Conservation (phyloP, 2,797 vertebrate species). For the Clarias fuscus region DNA sequence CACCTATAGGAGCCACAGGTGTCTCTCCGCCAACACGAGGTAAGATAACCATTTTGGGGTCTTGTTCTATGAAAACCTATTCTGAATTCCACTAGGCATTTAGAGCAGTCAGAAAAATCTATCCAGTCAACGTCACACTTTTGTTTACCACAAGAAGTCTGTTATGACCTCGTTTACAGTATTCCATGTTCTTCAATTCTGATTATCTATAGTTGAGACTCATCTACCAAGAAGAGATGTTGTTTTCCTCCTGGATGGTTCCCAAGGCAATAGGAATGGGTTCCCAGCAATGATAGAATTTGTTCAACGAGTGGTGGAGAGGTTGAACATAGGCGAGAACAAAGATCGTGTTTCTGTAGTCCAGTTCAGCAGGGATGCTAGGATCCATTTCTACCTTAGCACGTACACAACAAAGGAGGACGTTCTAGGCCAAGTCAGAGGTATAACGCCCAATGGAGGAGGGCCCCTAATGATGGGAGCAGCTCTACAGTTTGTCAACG, state of each 20-base stretch:
- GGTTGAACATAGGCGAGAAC: conserved; percentile 68
- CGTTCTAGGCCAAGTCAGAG: conserved; percentile 36
- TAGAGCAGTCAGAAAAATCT: conserved; percentile 16
- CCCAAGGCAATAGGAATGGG: conserved; percentile 62
- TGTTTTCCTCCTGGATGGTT: conserved; percentile 73
- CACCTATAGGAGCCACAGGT: conserved; percentile 10
- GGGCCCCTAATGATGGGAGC: conserved; percentile 51
- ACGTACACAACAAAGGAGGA: conserved; percentile 36
- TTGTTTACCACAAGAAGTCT: too few species aligned
- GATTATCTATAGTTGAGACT: background rate
- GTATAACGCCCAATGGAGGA: conserved; percentile 49
- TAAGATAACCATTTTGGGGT: conserved; percentile 23
- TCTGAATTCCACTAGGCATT: too few species aligned
- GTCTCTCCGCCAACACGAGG: conserved; percentile 31
- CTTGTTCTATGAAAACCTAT: too few species aligned
- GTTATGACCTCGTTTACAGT: too few species aligned
- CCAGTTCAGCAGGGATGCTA: conserved; percentile 57
- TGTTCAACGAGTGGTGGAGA: conserved; percentile 72
- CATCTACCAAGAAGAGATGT: conserved; percentile 16
- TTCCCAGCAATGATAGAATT: conserved; percentile 58
- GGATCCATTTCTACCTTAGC: conserved; percentile 54
- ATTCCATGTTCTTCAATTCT: background rate
- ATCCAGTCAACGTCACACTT: too few species aligned
- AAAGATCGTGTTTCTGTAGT: conserved; percentile 52
- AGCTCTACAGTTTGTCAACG: conserved; percentile 52